Evolutionary conservation across 2,113 vertebrate species (phyloP), one percentile per base, ranked within the genome.

Genomic region (Stigmatopora argus): DNA sequence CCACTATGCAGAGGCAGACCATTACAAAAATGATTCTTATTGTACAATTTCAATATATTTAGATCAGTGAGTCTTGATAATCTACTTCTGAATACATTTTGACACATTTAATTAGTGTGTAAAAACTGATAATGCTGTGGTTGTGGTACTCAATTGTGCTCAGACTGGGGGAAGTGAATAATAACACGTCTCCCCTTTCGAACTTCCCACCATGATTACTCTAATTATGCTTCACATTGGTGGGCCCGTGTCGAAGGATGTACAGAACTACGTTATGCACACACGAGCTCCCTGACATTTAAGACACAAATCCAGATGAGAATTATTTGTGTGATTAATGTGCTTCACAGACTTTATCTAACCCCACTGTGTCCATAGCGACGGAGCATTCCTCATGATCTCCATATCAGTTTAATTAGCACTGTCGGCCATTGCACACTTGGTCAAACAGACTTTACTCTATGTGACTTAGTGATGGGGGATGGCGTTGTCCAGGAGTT

Each of bases 401-500:
- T 78, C 63, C 0, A 78, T 84, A 88, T 86, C 84, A 78, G 78
- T 85, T 89, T 85, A 84, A 88, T 90, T 88, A 89, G 79, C 69
- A 66, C 73, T 31, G 10, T 72, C 23, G 73, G 70, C 73, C 84
- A 74, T 71, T 66, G 67, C 78, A 70, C 77, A 80, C 78, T 88
- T 77, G 72, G 78, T 86, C 88, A 84, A 78, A 70, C 51, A 9
- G 70, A 63, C 65, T 74, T 51, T 65, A 35, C 18, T 44, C 66
- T 59, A 67, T 57, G 19, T 44, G 17, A 66, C 73, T 75, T 57
- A 18, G 41, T 75, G 73, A 83, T 80, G 66, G 83, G 82, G 71
- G 78, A 63, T 14, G 62, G 73, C 69, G 78, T 81, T 31, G 31
- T 67, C 71, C 61, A 53, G 72, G 58, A 75, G 73, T 66, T 65